These are phyloP conservation scores for Euplagia quadripunctaria DNA, from an alignment of 2,888 invertebrate species.

Conservation along the genomic window DNA sequence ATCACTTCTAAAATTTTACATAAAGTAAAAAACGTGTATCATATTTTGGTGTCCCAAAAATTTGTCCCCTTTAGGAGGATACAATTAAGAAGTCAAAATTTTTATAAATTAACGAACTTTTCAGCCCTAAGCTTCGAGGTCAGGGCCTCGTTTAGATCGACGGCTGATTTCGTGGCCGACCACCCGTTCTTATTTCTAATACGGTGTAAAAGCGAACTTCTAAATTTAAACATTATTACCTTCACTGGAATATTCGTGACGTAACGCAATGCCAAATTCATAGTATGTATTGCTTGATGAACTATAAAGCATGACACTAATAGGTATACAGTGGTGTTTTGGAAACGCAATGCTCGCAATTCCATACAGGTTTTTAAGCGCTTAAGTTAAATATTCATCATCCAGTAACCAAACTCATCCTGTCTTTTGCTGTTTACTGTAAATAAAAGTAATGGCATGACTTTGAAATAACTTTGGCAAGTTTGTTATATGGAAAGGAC, in stretches of 20 bases:
- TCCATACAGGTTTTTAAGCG: constrained; percentile 5
- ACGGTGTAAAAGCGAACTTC: constrained; percentile 48
- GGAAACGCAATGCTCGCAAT: constrained; percentile 15
- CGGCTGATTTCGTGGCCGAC: constrained; percentile 52
- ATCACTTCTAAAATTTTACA: background rate
- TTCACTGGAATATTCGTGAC: constrained; percentile 54
- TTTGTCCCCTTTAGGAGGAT: background rate
- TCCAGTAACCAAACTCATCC: background rate
- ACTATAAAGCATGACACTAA: constrained; percentile 44
- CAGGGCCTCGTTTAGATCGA: constrained; percentile 52
- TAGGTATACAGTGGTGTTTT: constrained; percentile 7
- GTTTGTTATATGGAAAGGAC: background rate
- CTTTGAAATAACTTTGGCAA: background rate
- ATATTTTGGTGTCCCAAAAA: background rate
- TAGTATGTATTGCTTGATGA: constrained; percentile 51
- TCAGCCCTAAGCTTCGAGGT: constrained; percentile 52
- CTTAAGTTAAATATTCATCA: background rate
- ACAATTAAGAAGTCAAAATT: constrained; percentile 25
- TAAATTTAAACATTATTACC: constrained; percentile 46
- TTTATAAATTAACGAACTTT: constrained; percentile 35
- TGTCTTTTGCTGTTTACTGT: background rate
- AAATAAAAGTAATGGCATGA: background rate
- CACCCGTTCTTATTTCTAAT: constrained; percentile 58
- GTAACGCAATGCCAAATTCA: constrained; percentile 42
- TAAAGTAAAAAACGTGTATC: background rate